Conservation (phyloP, 1,140 invertebrate species). For the Drosophila leontia region DNA sequence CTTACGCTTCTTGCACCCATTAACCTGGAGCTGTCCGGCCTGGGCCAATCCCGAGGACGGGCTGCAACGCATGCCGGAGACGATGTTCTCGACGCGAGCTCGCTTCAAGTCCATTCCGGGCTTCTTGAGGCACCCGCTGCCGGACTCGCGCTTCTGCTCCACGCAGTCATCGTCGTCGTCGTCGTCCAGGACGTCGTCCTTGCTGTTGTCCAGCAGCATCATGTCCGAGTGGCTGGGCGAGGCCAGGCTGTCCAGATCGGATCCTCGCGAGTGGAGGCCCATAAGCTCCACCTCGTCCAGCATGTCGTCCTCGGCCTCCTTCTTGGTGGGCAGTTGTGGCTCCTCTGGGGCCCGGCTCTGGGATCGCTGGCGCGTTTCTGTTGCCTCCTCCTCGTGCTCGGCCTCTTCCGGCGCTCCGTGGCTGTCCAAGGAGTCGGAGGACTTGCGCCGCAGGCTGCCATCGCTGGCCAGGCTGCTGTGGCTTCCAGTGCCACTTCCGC, state of each 20-base stretch:
- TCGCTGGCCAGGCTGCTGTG: conserved; percentile 68
- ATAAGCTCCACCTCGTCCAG: conserved; percentile 80
- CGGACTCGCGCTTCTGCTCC: conserved; percentile 58
- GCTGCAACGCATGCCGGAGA: conserved; percentile 95
- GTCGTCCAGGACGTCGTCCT: conserved; percentile 88
- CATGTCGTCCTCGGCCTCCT: conserved; percentile 79
- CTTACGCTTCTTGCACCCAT: conserved; percentile 97
- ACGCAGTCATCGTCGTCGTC: conserved; percentile 86
- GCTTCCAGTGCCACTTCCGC: conserved; percentile 27
- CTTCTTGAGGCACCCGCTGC: conserved; percentile 61
- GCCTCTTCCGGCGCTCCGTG: conserved; percentile 38
- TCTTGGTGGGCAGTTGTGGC: conserved; percentile 66
- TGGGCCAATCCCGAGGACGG: conserved; percentile 88
- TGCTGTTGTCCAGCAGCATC: conserved; percentile 87
- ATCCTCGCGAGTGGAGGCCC: conserved; percentile 74
- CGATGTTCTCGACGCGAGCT: conserved; percentile 97
- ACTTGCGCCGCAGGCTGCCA: conserved; percentile 69
- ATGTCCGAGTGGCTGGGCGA: conserved; percentile 88
- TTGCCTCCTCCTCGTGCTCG: conserved; percentile 58
- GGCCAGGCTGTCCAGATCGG: conserved; percentile 87
- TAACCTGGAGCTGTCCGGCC: conserved; percentile 89
- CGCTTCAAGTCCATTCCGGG: conserved; percentile 91
- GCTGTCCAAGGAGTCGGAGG: conserved; percentile 73
- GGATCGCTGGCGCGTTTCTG: conserved; percentile 24
- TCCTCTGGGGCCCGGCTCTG: conserved; percentile 27